A percentile compares a stretch with the other conserved stretches of the same genome.
Conservation (phyloP, 1,140 invertebrate genomes). For the Eufriesea mexicana region DNA sequence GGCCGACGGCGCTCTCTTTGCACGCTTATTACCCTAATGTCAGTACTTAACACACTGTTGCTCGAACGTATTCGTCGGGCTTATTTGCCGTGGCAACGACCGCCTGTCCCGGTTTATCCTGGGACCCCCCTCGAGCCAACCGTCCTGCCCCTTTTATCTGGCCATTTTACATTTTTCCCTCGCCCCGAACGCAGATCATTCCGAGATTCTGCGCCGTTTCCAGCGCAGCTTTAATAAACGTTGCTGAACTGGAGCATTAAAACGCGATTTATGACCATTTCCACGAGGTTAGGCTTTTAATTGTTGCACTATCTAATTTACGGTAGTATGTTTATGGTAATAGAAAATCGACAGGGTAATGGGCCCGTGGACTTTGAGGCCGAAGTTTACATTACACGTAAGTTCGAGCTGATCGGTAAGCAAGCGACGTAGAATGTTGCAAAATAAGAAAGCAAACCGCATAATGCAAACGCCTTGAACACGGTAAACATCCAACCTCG, state of each 20-base stretch:
- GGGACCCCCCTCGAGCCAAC: not conserved
- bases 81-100: constrained; percentile 75
- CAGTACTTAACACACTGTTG: constrained; percentile 81
- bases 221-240: too few relatives aligned
- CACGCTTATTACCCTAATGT: constrained; percentile 82
- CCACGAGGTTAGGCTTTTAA: not conserved
- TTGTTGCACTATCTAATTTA: too few relatives aligned
- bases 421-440: not conserved
- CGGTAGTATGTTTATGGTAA: not conserved
- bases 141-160: not conserved
- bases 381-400: not conserved
- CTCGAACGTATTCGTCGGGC: constrained; percentile 72
- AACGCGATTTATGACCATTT: not conserved
- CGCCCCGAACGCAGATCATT: not conserved
- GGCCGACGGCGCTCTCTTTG: constrained; percentile 74
- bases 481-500: not conserved
- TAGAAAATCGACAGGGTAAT: not conserved
- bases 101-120: constrained; percentile 68
- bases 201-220: not conserved
- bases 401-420: not conserved
- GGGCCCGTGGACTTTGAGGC: not conserved
- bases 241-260: not conserved
- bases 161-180: constrained; percentile 17
- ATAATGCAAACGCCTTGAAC: not conserved
- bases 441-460: not conserved